Evolutionary conservation across 2,888 invertebrate species (phyloP).

Genomic region (Hirtodrosophila alboralis): DNA sequence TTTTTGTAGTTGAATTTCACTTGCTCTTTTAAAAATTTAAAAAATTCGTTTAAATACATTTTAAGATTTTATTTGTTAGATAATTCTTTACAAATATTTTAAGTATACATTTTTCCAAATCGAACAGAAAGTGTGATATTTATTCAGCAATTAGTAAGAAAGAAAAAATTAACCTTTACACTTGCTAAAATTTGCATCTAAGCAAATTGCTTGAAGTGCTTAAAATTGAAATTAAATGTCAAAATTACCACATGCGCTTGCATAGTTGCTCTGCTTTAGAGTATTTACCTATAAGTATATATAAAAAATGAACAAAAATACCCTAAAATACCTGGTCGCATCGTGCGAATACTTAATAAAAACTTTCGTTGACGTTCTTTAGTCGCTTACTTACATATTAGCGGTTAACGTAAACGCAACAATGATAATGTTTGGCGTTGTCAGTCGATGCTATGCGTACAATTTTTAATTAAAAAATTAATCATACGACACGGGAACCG

Average conservation of each 20-base stretch:
- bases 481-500: conserved; percentile 41
- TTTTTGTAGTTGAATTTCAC: too few relatives aligned
- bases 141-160: too few relatives aligned
- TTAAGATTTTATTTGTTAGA: too few relatives aligned
- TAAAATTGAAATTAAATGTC: conserved; percentile 15
- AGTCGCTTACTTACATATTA: conserved; percentile 26
- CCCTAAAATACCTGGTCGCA: neutral
- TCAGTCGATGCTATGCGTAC: conserved; percentile 36
- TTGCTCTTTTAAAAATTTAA: too few relatives aligned
- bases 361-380: conserved; percentile 7
- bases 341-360: conserved; percentile 31
- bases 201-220: conserved; percentile 19
- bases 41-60: too few relatives aligned
- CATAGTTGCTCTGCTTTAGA: neutral
- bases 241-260: conserved; percentile 12
- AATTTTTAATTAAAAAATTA: conserved; percentile 76
- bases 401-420: conserved; percentile 31
- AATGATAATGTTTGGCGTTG: conserved; percentile 18
- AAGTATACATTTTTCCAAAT: too few relatives aligned
- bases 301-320: neutral
- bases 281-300: too few relatives aligned
- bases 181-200: conserved; percentile 22
- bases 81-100: too few relatives aligned
- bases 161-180: neutral
- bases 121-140: too few relatives aligned